Base-by-base conservation (phyloP, 1,140 invertebrate species). In the Bombus consobrinus region DNA sequence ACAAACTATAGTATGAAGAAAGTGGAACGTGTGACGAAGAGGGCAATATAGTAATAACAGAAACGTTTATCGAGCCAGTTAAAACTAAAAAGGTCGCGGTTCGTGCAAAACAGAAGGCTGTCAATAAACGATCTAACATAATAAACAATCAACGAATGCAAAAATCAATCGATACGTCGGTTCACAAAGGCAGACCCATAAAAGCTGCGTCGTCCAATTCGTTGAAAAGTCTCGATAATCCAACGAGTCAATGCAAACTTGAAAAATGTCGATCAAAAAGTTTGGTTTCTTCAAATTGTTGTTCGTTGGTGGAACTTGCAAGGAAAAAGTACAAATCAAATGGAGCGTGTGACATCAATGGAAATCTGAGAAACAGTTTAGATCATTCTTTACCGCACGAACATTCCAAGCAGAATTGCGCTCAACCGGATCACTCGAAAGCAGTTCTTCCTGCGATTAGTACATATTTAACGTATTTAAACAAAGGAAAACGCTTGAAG, bases 1-100 rank as follows among this genome's bases (percentile, higher is more conserved):
- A 43, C 1, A 10, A 74, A 9, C 41, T 22, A 43, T 86, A 93
- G 92, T 79, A 88, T 0, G 92, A 93, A 82, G 92, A 93, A 32
- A 32, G 41, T 47, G 91, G 91, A 9, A 76, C 15, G 25, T 81
- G 59, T 22, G 87, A 93, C 69, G 73, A 85, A 34, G 32, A 86
- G 6, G 90, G 92, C 18, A 84, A 85, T 25, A 15, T 93, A 1
- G 15, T 71, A 15, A 81, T 92, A 41, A 87, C 32, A 3, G 87
- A 53, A 41, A 85, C 43, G 5, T 86, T 77, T 15, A 74, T 91
- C 78, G 32, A 68, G n/a, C 22, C 18, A 9, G 3, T 28, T 25
- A 81, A 64, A n/a, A 4, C 10, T 3, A 81, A 57, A 25, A 85
- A 57, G 3, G 4, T 62, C 0, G 2, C n/a, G 3, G 8, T 3